A percentile compares a stretch with the other conserved stretches of the same genome.
Conservation (phyloP, 2,113 vertebrate genomes). For the Rhinoderma darwinii region DNA sequence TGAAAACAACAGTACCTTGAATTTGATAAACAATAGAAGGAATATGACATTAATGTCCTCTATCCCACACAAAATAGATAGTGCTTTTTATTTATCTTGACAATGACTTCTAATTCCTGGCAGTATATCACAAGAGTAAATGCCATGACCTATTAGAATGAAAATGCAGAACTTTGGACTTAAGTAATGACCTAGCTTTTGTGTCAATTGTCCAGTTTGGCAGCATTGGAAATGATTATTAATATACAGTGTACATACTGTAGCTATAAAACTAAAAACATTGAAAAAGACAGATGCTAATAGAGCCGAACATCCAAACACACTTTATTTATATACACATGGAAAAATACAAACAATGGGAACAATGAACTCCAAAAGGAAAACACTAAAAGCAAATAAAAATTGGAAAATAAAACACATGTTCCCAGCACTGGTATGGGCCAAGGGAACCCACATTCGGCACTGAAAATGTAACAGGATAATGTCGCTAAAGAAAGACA, state of each 20-base stretch:
- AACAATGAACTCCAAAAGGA: too few relatives aligned
- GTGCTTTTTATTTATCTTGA: conserved; percentile 55
- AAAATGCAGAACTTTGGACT: conserved; percentile 14
- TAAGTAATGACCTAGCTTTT: conserved; percentile 7
- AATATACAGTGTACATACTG: neutral
- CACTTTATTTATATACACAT: too few relatives aligned
- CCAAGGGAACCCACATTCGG: too few relatives aligned
- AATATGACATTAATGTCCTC: conserved; percentile 57
- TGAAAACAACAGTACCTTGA: neutral
- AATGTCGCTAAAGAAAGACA: too few relatives aligned
- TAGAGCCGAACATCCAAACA: too few relatives aligned
- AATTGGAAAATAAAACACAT: too few relatives aligned
- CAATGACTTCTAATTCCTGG: conserved; percentile 48
- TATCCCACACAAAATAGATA: conserved; percentile 50
- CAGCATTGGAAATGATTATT: neutral
- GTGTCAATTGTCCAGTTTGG: neutral
- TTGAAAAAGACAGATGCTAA: too few relatives aligned
- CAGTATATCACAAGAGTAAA: conserved; percentile 54
- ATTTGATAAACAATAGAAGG: conserved; percentile 37
- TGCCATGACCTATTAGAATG: conserved; percentile 26
- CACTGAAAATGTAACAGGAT: too few relatives aligned
- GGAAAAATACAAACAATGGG: too few relatives aligned
- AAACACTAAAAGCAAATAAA: too few relatives aligned
- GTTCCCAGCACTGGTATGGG: too few relatives aligned
- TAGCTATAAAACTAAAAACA: too few relatives aligned